Evolutionary conservation across 2,888 invertebrate genomes (phyloP).

Genomic region (Phymatocera aterrima): DNA sequence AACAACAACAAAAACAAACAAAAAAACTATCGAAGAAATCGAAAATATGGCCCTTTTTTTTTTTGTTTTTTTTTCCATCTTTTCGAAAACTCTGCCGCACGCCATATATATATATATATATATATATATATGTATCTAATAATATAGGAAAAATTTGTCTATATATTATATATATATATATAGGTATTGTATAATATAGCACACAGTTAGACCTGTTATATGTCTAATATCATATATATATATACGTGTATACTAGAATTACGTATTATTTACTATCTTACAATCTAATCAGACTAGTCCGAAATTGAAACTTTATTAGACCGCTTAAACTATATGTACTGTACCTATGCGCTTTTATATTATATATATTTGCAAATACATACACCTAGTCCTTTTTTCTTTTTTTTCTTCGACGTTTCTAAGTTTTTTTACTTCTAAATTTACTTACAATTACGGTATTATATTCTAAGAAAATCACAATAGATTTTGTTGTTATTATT

Average conservation of each 20-base stretch:
- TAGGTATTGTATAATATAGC: background rate
- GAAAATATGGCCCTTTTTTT: no score
- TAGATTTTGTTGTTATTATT: conserved; percentile 4
- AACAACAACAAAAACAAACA: no score
- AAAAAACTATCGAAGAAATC: no score
- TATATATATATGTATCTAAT: conserved; percentile 1
- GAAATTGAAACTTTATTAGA: conserved; percentile 33
- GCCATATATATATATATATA: background rate
- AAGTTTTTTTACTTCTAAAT: background rate
- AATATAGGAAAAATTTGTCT: background rate
- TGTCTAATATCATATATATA: background rate
- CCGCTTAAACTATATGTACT: background rate
- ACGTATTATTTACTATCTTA: background rate
- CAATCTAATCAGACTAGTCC: conserved; percentile 48
- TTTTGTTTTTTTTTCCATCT: background rate
- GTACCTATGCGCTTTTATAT: no score
- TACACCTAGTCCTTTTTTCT: background rate
- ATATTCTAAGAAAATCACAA: conserved; percentile 38
- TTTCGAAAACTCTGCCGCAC: background rate
- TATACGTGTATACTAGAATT: background rate
- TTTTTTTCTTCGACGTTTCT: conserved; percentile 14
- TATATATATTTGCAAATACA: background rate
- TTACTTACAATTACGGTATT: background rate
- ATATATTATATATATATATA: conserved; percentile 6
- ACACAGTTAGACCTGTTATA: no score